phyloP scores from a whole-genome alignment of 2,888 invertebrate genomes.

The Apodemia duryi region DNA sequence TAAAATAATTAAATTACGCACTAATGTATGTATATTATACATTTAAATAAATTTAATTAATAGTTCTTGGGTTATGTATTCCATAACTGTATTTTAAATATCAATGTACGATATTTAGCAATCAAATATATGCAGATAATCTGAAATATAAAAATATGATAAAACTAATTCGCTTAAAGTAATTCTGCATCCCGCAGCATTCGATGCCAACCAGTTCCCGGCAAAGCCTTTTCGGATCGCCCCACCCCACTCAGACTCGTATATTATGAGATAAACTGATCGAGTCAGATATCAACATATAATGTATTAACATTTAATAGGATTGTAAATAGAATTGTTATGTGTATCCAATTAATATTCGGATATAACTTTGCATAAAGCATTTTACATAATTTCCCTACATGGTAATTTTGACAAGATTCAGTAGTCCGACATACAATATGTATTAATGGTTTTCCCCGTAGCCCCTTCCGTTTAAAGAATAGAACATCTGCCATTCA shows the following conservation, averaged over 20 bases:
- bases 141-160: neutral
- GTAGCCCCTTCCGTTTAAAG: no score
- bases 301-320: neutral
- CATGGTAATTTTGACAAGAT: no score
- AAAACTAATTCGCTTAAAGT: neutral
- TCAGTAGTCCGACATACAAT: no score
- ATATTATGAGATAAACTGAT: constrained; percentile 17
- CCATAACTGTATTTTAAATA: neutral
- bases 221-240: constrained; percentile 53
- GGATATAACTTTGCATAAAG: no score
- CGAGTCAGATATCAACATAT: constrained; percentile 5
- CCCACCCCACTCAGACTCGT: constrained; percentile 13
- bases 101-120: neutral
- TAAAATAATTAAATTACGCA: neutral
- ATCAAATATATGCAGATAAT: neutral
- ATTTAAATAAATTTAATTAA: neutral
- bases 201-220: constrained; percentile 63
- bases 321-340: neutral
- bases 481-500: no score
- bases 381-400: no score
- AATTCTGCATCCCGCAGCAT: constrained; percentile 63
- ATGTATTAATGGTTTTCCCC: no score
- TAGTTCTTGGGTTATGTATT: neutral
- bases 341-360: neutral
- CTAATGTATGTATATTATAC: neutral